Base-by-base conservation (phyloP, 2,888 invertebrate species). In the Graphium colonna region DNA sequence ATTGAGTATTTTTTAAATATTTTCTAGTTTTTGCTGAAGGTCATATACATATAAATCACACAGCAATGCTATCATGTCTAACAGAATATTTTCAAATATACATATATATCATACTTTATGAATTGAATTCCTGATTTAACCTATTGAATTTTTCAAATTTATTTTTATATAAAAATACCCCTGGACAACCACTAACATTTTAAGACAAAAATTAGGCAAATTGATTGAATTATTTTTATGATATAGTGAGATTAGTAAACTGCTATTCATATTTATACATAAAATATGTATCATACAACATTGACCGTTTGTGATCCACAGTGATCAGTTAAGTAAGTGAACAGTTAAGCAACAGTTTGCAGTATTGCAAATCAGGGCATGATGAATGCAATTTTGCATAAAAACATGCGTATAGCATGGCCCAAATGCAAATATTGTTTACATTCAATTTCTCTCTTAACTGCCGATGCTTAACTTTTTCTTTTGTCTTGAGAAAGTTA, bases 341-440 rank as follows among this genome's bases (percentile, higher is more conserved):
- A 28, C 5, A 4, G 16, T 13, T 39, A 47, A 40, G 28, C 40
- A 28, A 40, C 40, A 48, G 17, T 48, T 45, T 18, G 36, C n/a
- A 33, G 18, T 8, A 13, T 4, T 8, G 8, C 7, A 45, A 17
- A 42, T 21, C 17, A 33, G n/a, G 18, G 17, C 5, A 18, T 36
- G 15, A 33, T 46, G 33, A 33, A 33, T 38, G 18, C 36, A 12
- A 16, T 3, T 26, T 48, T 40, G 31, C 26, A 45, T 36, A 48
- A 40, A 44, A 28, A 48, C 40, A 48, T 16, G 28, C 39, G 28
- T 39, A 51, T 51, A 38, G 17, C 2, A 16, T 52, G 46, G n/a
- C 46, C 52, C 41, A 43, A 31, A 52, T 46, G 41, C 21, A 44
- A 28, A 12, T 10, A 33, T 26, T 39, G 18, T 17, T 45, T 33